phyloP scores from a whole-genome alignment of 2,888 invertebrate genomes.

The Tridacna gigas region DNA sequence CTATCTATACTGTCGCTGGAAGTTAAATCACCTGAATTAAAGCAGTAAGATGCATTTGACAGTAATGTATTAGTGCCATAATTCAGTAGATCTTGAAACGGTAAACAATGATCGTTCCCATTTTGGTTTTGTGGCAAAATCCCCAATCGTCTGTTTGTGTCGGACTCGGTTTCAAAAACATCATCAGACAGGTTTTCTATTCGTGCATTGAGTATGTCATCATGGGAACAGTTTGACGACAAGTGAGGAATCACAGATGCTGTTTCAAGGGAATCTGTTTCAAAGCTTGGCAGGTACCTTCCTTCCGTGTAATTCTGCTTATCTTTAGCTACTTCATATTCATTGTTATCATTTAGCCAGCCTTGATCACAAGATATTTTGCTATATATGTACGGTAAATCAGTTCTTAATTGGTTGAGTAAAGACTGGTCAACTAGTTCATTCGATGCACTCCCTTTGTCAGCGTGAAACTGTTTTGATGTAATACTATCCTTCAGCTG shows the following conservation, averaged over 20 bases:
- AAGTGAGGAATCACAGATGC: background rate
- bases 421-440: background rate
- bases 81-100: background rate
- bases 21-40: background rate
- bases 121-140: background rate
- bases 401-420: background rate
- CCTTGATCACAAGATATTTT: background rate
- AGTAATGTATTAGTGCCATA: background rate
- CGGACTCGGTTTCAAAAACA: constrained; percentile 50
- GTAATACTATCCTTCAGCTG: background rate
- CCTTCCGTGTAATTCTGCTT: background rate
- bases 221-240: constrained; percentile 1
- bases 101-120: background rate
- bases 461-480: background rate
- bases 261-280: constrained; percentile 15
- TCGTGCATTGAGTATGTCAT: constrained; percentile 20
- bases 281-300: background rate
- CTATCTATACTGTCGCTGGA: background rate
- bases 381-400: background rate
- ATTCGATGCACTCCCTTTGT: background rate
- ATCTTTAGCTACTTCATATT: too few relatives aligned
- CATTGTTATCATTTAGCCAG: background rate
- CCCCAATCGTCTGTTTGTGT: constrained; percentile 6
- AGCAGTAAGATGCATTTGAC: background rate
- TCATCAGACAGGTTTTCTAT: constrained; percentile 59